These are phyloP conservation scores for Drosophila subpulchrella DNA, from an alignment of 1,140 invertebrate species.

Conservation along the genomic window DNA sequence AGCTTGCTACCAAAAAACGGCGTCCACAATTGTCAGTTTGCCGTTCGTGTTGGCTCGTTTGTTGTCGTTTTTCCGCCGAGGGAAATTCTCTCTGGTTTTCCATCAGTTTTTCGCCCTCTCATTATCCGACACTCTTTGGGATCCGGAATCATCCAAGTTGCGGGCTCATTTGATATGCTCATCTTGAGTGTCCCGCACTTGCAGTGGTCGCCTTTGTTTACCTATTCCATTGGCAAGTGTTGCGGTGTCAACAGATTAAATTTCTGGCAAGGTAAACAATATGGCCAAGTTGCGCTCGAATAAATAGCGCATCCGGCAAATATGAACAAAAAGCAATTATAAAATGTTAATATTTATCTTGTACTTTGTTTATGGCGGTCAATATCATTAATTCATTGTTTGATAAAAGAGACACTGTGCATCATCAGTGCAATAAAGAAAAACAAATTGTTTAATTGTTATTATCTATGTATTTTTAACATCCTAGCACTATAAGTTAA, in stretches of 20 bases:
- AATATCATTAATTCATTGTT: background rate
- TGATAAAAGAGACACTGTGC: background rate
- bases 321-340: constrained; percentile 6
- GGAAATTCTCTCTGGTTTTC: constrained; percentile 59
- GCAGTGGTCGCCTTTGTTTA: constrained; percentile 38
- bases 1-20: constrained; percentile 67
- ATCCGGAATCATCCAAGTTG: background rate
- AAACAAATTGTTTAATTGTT: background rate
- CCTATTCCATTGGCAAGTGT: constrained; percentile 24
- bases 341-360: constrained; percentile 1
- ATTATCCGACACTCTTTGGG: background rate
- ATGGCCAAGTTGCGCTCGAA: background rate
- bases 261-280: background rate
- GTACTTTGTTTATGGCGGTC: background rate
- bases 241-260: constrained; percentile 34
- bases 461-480: too few species aligned
- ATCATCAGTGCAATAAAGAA: background rate
- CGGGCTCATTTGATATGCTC: constrained; percentile 11
- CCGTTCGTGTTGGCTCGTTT: constrained; percentile 34
- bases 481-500: too few species aligned
- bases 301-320: background rate
- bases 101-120: constrained; percentile 12
- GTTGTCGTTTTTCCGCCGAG: constrained; percentile 23
- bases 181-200: constrained; percentile 9
- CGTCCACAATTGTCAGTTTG: constrained; percentile 35